Evolutionary conservation across 2,797 vertebrate genomes (phyloP), one percentile per base, ranked within the genome.

Genomic region (Hydrolagus colliei): DNA sequence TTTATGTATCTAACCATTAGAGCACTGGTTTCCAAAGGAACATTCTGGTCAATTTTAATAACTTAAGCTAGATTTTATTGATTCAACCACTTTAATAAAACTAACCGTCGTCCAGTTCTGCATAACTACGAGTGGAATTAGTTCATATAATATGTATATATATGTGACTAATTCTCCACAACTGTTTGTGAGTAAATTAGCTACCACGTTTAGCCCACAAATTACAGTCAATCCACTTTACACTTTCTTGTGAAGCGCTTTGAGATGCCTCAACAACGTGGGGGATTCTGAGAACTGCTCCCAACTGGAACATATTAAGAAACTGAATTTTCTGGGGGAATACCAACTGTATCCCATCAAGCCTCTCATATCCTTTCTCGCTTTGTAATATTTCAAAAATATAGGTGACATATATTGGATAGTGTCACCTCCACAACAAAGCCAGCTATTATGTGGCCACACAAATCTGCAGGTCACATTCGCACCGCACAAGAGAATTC

Each of bases 1-100:
- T 71, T 52, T 84, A 71, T 11, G 41, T 1, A 16, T 12, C n/a
- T 61, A 59, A 80, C 65, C 65, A n/a, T 63, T 80, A 61, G n/a
- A 76, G 16, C 16, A 79, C 22, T 65, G 62, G 12, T 27, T 84
- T 84, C 41, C 65, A 35, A 71, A 13, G 41, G 32, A 14, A 67
- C 63, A 82, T 84, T 84, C 18, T 27, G n/a, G 71, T 52, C 27
- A 68, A 18, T 71, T 84, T 84, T n/a, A 52, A 41, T 68, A 84
- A 3, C 20, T 68, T 68, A 41, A 7, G 32, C 68, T 80, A 22
- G 61, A 2, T 80, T 68, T 41, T 68, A 20, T 35, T 84, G 79
- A 68, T 68, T 9, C 11, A 68, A 1, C 27, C 32, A 67, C 16
- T 82, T 18, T 35, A 35, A 82, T 52, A 68, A 35, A 82, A 82